These are phyloP conservation scores for Oscheius sp. DNA, from an alignment of 2,888 invertebrate genomes.

Conservation along the genomic window DNA sequence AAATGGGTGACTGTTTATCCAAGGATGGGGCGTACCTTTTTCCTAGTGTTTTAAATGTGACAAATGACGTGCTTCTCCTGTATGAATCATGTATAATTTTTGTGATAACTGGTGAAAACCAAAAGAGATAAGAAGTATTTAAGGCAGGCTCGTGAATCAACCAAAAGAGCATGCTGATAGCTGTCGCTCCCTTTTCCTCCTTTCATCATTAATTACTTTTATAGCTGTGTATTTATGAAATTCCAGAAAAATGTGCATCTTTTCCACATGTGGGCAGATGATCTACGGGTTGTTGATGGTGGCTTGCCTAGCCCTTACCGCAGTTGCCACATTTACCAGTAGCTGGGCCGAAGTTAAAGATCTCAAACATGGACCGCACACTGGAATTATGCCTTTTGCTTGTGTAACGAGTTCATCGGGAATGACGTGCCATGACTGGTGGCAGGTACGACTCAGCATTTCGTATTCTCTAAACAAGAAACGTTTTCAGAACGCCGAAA, in stretches of 20 bases:
- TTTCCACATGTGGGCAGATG: slow-evolving; percentile 53
- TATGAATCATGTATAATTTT: slow-evolving; percentile 13
- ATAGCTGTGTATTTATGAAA: not conserved
- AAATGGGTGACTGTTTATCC: too few species aligned
- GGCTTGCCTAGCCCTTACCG: slow-evolving; percentile 48
- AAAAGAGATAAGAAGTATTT: slow-evolving; percentile 19
- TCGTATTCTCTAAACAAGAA: not conserved
- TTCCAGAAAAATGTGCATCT: slow-evolving; percentile 29
- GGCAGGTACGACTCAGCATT: slow-evolving; percentile 32
- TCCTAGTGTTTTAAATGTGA: not conserved
- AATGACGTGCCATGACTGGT: slow-evolving; percentile 16
- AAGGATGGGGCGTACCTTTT: too few species aligned
- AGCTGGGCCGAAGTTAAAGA: slow-evolving; percentile 31
- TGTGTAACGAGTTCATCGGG: slow-evolving; percentile 4
- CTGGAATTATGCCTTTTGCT: slow-evolving; percentile 31
- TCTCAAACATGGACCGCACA: not conserved
- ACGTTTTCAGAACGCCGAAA: not conserved
- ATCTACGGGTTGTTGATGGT: slow-evolving; percentile 57
- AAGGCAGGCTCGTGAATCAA: slow-evolving; percentile 26
- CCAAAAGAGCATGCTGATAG: slow-evolving; percentile 5
- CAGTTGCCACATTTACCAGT: slow-evolving; percentile 50
- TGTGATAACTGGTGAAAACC: slow-evolving; percentile 13
- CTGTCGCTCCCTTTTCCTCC: not conserved
- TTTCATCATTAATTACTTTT: not conserved
- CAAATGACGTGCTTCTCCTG: not conserved